A percentile compares a stretch with the other conserved stretches of the same genome.
Evolutionary conservation across 2,113 vertebrate genomes (phyloP).

Genomic region (Ptilorrhoa leucosticta): DNA sequence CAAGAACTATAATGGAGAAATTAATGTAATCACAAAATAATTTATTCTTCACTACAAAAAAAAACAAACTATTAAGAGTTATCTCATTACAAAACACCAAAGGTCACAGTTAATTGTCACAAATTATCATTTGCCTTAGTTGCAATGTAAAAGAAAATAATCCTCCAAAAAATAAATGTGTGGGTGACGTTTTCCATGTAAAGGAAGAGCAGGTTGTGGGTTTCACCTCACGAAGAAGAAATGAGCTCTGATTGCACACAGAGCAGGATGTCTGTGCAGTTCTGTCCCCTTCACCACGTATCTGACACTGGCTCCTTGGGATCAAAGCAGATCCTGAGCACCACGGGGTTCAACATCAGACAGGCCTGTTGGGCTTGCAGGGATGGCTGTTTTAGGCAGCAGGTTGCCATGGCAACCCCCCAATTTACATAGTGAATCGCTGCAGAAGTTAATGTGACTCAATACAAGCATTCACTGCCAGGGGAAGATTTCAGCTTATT

Average conservation of each 20-base stretch:
- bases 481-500: background rate
- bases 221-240: background rate
- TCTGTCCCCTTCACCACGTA: rapidly evolving
- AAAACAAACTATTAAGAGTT: background rate
- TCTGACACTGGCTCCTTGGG: background rate
- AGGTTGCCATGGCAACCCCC: conserved; percentile 7
- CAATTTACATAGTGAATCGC: background rate
- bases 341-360: background rate
- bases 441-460: background rate
- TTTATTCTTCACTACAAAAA: background rate
- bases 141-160: background rate
- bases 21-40: background rate
- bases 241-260: rapidly evolving
- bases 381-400: background rate
- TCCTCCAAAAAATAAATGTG: background rate
- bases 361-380: background rate
- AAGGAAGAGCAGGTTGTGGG: background rate
- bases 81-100: background rate
- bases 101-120: background rate
- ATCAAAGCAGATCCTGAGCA: background rate
- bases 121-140: background rate
- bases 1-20: background rate
- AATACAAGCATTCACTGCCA: background rate
- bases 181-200: background rate
- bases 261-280: rapidly evolving